Percentiles rank a stretch among this genome's conserved stretches.
These are phyloP conservation scores for Nesidiocoris tenuis DNA, from an alignment of 2,888 invertebrate species.

Conservation along the genomic window DNA sequence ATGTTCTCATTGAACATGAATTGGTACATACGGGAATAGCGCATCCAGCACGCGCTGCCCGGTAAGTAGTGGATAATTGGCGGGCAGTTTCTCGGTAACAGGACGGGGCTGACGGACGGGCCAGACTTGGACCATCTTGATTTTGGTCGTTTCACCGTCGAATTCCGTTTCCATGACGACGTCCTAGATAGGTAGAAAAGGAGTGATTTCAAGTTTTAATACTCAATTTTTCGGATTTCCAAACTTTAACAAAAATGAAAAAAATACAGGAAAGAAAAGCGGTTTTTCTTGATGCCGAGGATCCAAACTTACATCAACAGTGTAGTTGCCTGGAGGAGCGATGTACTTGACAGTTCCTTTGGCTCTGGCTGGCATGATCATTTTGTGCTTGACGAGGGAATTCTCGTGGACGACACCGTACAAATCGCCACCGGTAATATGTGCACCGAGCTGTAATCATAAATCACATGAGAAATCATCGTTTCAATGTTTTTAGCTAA, in stretches of 20 bases:
- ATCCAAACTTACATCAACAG: constrained; percentile 84
- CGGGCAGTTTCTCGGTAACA: constrained; percentile 94
- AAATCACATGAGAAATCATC: too few relatives aligned
- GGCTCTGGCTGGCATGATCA: constrained; percentile 90
- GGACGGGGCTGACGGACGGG: constrained; percentile 98
- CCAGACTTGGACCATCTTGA: constrained; percentile 99
- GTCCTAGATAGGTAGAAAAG: constrained; percentile 66
- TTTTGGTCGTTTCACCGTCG: constrained; percentile 89
- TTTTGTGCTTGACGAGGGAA: constrained; percentile 93
- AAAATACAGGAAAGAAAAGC: too few relatives aligned
- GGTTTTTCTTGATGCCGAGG: too few relatives aligned
- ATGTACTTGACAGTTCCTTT: constrained; percentile 96
- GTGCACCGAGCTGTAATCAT: constrained; percentile 85
- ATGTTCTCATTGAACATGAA: too few relatives aligned
- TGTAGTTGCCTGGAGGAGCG: constrained; percentile 91
- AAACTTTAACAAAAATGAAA: too few relatives aligned
- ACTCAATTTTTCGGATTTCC: too few relatives aligned
- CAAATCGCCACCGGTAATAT: constrained; percentile 97
- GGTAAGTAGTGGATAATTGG: constrained; percentile 96
- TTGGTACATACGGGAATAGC: constrained; percentile 86
- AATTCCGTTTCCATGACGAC: constrained; percentile 97
- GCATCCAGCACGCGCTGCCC: constrained; percentile 98
- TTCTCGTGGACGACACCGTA: constrained; percentile 97
- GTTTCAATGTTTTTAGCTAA: too few relatives aligned
- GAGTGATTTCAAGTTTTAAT: too few relatives aligned